phyloP scores from a whole-genome alignment of 2,888 invertebrate species.

The Neoascia interrupta region DNA sequence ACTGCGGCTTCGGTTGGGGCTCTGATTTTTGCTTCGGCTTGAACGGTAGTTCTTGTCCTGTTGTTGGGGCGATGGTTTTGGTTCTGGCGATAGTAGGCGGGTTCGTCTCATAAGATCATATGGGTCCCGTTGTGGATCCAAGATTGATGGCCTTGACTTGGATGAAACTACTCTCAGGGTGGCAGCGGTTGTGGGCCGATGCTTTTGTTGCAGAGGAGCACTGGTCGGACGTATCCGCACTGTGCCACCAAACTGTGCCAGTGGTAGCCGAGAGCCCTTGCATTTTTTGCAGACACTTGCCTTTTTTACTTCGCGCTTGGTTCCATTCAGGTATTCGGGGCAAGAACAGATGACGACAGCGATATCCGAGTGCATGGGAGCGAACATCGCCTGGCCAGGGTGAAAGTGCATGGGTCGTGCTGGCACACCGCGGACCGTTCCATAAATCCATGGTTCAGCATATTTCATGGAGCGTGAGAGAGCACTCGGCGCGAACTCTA shows the following conservation, averaged over 20 bases:
- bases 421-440: slow-evolving; percentile 84
- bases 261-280: slow-evolving; percentile 88
- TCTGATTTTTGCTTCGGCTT: slow-evolving; percentile 82
- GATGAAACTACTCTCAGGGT: slow-evolving; percentile 83
- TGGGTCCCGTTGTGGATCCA: slow-evolving; percentile 86
- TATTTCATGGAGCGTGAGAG: slow-evolving; percentile 91
- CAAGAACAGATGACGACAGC: slow-evolving; percentile 90
- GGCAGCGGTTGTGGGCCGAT: slow-evolving; percentile 80
- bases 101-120: slow-evolving; percentile 91
- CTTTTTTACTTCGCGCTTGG: slow-evolving; percentile 86
- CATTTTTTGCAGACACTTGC: slow-evolving; percentile 91
- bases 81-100: slow-evolving; percentile 84
- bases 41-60: slow-evolving; percentile 75
- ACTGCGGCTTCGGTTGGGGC: slow-evolving; percentile 82
- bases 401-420: slow-evolving; percentile 79
- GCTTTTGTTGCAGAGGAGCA: slow-evolving; percentile 72
- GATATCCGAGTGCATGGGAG: slow-evolving; percentile 80
- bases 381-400: slow-evolving; percentile 77
- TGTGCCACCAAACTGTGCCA: slow-evolving; percentile 86
- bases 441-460: slow-evolving; percentile 92
- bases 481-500: slow-evolving; percentile 81
- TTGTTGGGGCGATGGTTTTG: slow-evolving; percentile 69
- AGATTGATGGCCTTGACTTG: slow-evolving; percentile 84
- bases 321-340: slow-evolving; percentile 89
- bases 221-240: slow-evolving; percentile 81